These are phyloP conservation scores for Cantharis lateralis DNA, from an alignment of 2,888 invertebrate genomes.

Conservation along the genomic window DNA sequence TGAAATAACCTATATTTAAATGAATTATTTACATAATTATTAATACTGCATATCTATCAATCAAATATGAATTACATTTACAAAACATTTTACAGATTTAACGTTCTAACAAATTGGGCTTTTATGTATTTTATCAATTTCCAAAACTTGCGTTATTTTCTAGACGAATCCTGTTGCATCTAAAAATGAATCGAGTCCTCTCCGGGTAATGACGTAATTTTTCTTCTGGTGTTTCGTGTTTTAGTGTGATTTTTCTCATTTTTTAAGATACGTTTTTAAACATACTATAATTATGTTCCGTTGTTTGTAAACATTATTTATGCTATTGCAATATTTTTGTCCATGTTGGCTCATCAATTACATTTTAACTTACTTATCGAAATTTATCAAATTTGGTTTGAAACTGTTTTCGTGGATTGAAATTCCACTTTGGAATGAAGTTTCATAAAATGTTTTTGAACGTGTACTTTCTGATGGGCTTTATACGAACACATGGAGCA, in stretches of 20 bases:
- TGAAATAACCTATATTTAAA: background rate
- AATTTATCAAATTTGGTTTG: background rate
- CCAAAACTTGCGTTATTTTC: background rate
- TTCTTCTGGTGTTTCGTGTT: background rate
- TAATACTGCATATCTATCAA: background rate
- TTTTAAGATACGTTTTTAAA: background rate
- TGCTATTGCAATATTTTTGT: too few species aligned
- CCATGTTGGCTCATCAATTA: background rate
- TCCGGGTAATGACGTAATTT: background rate
- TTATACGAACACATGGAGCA: slow-evolving; percentile 30
- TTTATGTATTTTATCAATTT: background rate
- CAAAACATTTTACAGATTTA: background rate
- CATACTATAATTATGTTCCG: background rate
- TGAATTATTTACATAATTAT: background rate
- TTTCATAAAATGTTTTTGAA: slow-evolving; percentile 9
- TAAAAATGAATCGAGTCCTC: background rate
- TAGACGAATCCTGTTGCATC: background rate
- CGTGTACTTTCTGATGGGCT: slow-evolving; percentile 26
- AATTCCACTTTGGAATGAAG: background rate
- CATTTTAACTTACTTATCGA: background rate
- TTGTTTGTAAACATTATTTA: too few species aligned
- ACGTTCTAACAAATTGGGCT: background rate
- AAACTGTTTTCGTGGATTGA: background rate
- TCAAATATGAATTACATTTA: background rate
- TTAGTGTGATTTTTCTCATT: background rate